Evolutionary conservation across 92 coral and sea anemone genomes (phyloP).

Genomic region (Paramuricea clavata): DNA sequence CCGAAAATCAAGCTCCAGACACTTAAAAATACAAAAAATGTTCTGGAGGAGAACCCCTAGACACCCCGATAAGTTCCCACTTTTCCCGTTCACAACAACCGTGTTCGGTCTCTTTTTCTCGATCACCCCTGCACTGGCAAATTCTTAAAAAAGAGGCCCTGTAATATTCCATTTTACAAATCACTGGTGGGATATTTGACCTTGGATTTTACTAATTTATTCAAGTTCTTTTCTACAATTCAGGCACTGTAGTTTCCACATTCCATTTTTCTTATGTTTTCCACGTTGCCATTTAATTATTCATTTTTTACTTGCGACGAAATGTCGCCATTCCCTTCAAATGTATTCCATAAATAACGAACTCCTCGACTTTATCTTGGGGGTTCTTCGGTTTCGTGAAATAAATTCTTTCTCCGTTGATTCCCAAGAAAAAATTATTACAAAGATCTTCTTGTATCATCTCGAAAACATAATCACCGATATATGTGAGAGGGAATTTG

Average conservation of each 20-base stretch:
- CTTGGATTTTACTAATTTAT: not conserved
- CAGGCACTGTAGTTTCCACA: not conserved
- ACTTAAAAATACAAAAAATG: too few relatives aligned
- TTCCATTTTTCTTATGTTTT: not conserved
- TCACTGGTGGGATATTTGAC: not conserved
- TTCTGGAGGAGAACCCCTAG: too few relatives aligned
- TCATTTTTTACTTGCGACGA: slow-evolving; percentile 31
- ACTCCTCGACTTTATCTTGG: slow-evolving; percentile 57
- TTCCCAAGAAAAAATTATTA: slow-evolving; percentile 58
- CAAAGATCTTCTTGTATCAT: slow-evolving; percentile 67
- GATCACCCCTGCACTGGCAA: not conserved
- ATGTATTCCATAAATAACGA: slow-evolving; percentile 70
- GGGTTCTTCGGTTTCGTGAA: slow-evolving; percentile 60
- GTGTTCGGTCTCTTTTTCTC: not conserved
- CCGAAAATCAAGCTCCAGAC: too few relatives aligned
- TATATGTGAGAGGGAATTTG: slow-evolving; percentile 61
- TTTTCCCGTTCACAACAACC: too few relatives aligned
- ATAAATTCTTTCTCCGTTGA: slow-evolving; percentile 75
- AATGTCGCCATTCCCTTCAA: slow-evolving; percentile 77
- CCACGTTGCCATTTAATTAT: not conserved
- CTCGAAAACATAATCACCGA: slow-evolving; percentile 72
- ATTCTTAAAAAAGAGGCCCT: too few relatives aligned
- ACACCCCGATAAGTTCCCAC: too few relatives aligned
- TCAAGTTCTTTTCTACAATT: not conserved
- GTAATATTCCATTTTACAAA: not conserved